Conservation (phyloP, 1,140 invertebrate genomes). For the Globodera rostochiensis region DNA sequence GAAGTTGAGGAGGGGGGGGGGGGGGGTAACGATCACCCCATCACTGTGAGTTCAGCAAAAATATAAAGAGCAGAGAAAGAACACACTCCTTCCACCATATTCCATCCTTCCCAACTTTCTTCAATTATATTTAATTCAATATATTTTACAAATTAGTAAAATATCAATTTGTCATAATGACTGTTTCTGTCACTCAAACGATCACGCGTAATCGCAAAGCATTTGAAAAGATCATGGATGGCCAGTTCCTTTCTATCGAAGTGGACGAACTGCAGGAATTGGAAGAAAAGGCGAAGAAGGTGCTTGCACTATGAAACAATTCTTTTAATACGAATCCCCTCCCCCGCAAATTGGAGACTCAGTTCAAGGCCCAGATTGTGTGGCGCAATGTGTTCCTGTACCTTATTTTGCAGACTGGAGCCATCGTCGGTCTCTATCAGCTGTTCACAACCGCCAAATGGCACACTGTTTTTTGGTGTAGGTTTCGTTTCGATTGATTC, state of each 20-base stretch:
- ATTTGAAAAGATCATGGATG: constrained; percentile 4
- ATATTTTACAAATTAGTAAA: background rate
- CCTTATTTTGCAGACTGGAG: constrained; percentile 17
- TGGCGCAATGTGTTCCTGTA: constrained; percentile 27
- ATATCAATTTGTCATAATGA: background rate
- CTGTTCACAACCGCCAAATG: constrained; percentile 28
- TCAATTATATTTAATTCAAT: background rate
- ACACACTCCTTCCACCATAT: background rate
- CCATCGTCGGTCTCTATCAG: constrained; percentile 14
- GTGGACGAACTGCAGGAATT: constrained; percentile 22
- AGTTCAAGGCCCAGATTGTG: constrained; percentile 27
- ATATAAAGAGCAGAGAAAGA: background rate
- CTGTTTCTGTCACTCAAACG: constrained; percentile 4
- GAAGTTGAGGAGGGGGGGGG: background rate
- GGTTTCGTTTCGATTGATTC: background rate
- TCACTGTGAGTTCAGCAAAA: background rate
- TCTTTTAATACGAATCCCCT: background rate
- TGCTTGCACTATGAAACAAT: background rate
- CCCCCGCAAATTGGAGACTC: background rate
- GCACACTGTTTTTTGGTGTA: constrained; percentile 22
- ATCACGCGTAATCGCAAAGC: background rate
- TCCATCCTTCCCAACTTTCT: too few relatives aligned
- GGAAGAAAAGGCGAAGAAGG: constrained; percentile 22
- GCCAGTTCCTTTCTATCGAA: constrained; percentile 22
- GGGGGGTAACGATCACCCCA: background rate